Evolutionary conservation across 2,888 invertebrate species (phyloP).

Genomic region (Erebia aethiops): DNA sequence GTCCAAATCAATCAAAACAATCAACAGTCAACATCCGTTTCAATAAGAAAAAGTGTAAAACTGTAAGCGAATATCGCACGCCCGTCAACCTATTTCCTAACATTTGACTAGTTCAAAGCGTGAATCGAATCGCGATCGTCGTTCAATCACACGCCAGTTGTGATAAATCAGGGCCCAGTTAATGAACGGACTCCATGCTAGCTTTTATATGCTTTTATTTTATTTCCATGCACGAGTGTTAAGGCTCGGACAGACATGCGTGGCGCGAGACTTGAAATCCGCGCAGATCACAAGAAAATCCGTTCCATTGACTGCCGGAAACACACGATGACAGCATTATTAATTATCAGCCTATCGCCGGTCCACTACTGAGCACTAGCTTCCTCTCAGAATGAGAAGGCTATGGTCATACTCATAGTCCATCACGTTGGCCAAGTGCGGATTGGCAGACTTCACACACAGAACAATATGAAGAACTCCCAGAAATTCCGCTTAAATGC

Average conservation of each 20-base stretch:
- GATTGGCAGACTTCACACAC: too few relatives aligned
- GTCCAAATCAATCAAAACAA: slow-evolving; percentile 21
- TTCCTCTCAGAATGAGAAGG: too few relatives aligned
- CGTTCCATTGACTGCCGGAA: too few relatives aligned
- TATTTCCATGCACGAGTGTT: slow-evolving; percentile 22
- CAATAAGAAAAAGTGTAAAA: slow-evolving; percentile 11
- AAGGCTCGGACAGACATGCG: background rate
- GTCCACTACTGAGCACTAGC: too few relatives aligned
- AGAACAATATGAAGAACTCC: too few relatives aligned
- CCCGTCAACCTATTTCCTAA: slow-evolving; percentile 29
- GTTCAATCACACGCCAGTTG: slow-evolving; percentile 42
- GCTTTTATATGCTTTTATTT: slow-evolving; percentile 24
- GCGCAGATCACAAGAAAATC: too few relatives aligned
- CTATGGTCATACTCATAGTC: too few relatives aligned
- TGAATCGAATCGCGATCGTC: slow-evolving; percentile 33
- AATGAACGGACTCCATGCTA: slow-evolving; percentile 35
- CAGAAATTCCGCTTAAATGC: too few relatives aligned
- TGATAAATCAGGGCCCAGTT: slow-evolving; percentile 40
- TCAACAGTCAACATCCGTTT: slow-evolving; percentile 3
- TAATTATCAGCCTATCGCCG: too few relatives aligned
- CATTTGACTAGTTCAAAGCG: slow-evolving; percentile 37
- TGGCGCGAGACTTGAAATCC: too few relatives aligned
- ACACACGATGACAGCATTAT: too few relatives aligned
- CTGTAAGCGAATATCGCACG: slow-evolving; percentile 20
- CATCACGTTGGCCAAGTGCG: too few relatives aligned